These are phyloP conservation scores for Neodiprion pinetum DNA, from an alignment of 1,140 invertebrate genomes.

Conservation along the genomic window DNA sequence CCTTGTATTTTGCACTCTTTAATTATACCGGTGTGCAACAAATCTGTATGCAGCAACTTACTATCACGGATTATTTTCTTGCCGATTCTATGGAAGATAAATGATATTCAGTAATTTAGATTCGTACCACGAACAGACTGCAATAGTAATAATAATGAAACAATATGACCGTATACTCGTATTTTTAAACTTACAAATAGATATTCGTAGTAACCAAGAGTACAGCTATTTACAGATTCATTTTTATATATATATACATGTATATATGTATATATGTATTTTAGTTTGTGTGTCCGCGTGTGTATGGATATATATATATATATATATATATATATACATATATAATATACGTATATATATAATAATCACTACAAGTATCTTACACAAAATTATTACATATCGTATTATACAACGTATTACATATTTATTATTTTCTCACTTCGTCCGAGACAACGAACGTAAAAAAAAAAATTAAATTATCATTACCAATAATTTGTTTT, in stretches of 20 bases:
- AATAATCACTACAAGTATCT: constrained; percentile 30
- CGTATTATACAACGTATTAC: constrained; percentile 36
- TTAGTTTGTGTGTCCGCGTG: no score
- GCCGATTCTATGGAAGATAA: no score
- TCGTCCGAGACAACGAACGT: no score
- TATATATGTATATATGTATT: no score
- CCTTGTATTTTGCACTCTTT: not conserved
- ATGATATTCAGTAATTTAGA: no score
- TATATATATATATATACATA: no score
- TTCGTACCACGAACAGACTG: not conserved
- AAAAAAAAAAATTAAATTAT: no score
- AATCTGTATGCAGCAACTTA: not conserved
- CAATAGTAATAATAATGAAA: not conserved
- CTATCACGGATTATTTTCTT: not conserved
- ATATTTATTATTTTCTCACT: not conserved
- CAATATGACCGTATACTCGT: constrained; percentile 2
- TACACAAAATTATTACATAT: constrained; percentile 37
- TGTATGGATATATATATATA: no score
- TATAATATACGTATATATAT: no score
- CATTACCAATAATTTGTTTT: no score
- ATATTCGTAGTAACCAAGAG: not conserved
- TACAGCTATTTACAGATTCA: no score
- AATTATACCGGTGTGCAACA: not conserved
- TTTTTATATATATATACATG: no score
- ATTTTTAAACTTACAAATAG: not conserved